These are phyloP conservation scores for Bettongia penicillata DNA, from an alignment of 2,113 vertebrate genomes.

Conservation along the genomic window DNA sequence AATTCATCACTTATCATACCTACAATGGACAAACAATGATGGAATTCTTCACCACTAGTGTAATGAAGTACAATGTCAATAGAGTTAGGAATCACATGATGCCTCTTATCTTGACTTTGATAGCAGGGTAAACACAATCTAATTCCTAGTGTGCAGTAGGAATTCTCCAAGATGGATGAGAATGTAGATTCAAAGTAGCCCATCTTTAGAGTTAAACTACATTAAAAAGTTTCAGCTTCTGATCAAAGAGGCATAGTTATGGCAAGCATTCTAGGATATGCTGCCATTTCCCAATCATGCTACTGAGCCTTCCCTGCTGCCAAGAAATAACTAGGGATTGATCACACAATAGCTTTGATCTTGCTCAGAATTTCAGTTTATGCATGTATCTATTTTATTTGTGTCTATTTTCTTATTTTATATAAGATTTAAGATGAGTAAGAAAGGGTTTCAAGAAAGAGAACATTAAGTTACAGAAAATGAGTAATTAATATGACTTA, in stretches of 20 bases:
- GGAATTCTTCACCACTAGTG: constrained; percentile 15
- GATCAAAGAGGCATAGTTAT: background rate
- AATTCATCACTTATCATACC: background rate
- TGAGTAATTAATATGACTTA: background rate
- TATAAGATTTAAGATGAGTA: constrained; percentile 30
- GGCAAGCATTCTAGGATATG: background rate
- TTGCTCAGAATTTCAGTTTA: background rate
- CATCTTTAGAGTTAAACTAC: background rate
- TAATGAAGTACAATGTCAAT: constrained; percentile 23
- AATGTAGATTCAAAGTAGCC: background rate
- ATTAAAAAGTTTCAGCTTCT: constrained; percentile 16
- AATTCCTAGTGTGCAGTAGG: background rate
- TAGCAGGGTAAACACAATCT: background rate
- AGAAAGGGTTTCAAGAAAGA: background rate
- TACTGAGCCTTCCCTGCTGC: background rate
- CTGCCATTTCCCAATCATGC: background rate
- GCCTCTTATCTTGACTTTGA: background rate
- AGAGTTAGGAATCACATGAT: background rate
- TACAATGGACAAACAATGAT: constrained; percentile 6
- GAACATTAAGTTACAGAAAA: background rate
- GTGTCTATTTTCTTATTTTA: constrained; percentile 11
- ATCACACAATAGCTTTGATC: background rate
- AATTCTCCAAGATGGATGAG: constrained; percentile 27
- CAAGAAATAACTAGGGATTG: background rate
- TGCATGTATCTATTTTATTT: background rate